Evolutionary conservation across 2,888 invertebrate genomes (phyloP).

Genomic region (Parascotia fuliginaria): DNA sequence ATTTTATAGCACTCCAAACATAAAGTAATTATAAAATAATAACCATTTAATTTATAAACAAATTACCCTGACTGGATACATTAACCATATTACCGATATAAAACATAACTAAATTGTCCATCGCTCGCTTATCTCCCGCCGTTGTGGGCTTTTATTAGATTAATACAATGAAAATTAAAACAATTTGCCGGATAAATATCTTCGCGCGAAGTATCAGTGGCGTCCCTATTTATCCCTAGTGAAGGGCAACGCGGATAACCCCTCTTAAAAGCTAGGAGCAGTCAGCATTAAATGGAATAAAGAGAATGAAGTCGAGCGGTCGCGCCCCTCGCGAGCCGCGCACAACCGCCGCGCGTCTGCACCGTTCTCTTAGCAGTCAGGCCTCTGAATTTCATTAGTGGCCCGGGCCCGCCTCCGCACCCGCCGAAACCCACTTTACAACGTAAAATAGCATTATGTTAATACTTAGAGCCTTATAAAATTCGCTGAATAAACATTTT

Average conservation of each 20-base stretch:
- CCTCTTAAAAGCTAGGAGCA: constrained; percentile 86
- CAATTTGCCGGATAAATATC: constrained; percentile 87
- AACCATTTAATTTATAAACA: constrained; percentile 54
- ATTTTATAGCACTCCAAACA: neutral
- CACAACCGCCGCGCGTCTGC: constrained; percentile 18
- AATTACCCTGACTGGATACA: constrained; percentile 61
- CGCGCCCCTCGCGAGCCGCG: constrained; percentile 52
- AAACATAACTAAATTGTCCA: constrained; percentile 73
- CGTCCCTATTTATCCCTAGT: constrained; percentile 82
- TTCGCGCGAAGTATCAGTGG: constrained; percentile 81
- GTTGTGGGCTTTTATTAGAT: constrained; percentile 83
- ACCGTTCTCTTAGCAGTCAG: constrained; percentile 53
- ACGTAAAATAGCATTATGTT: constrained; percentile 84
- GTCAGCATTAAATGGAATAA: constrained; percentile 86
- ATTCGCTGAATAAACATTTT: constrained; percentile 81
- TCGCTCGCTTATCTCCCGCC: constrained; percentile 75
- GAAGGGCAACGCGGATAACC: constrained; percentile 85
- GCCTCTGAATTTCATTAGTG: constrained; percentile 84
- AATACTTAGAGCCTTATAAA: constrained; percentile 83
- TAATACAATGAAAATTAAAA: constrained; percentile 86
- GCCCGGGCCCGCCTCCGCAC: constrained; percentile 66
- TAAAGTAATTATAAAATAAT: neutral
- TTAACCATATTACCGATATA: constrained; percentile 67
- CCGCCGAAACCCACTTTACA: constrained; percentile 82
- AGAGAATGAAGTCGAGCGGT: constrained; percentile 84